Percentiles rank a stretch among this genome's conserved stretches.
Conservation (phyloP, 37 sponge, comb jelly and placozoan species). For the Diacarnus erythraeanus region DNA sequence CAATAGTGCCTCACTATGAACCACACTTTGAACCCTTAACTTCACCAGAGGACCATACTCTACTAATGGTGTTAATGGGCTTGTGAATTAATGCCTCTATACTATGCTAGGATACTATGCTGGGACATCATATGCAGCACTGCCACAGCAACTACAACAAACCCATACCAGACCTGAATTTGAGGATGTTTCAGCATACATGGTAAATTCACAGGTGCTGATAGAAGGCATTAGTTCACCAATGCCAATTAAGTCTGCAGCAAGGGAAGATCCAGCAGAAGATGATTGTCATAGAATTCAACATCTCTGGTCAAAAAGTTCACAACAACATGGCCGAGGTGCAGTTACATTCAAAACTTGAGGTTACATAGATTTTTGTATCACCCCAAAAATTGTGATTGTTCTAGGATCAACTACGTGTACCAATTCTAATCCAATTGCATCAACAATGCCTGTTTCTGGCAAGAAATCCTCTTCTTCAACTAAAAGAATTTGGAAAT, state of each 20-base stretch:
- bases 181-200: background rate
- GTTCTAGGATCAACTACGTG: background rate
- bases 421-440: background rate
- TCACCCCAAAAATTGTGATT: no score
- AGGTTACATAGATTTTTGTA: background rate
- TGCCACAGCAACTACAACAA: no score
- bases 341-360: background rate
- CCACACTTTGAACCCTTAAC: no score
- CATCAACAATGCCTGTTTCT: background rate
- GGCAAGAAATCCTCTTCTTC: background rate
- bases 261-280: background rate
- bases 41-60: no score
- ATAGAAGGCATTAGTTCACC: background rate
- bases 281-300: background rate
- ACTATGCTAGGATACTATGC: no score
- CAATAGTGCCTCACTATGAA: no score
- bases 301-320: conserved; percentile 9
- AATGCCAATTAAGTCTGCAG: background rate
- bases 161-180: background rate
- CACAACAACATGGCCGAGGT: background rate
- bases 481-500: background rate
- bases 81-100: no score
- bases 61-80: no score
- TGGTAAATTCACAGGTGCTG: background rate
- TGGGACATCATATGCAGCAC: no score